Evolutionary conservation across 1,140 invertebrate genomes (phyloP).

Genomic region (Meloidogyne hapla): DNA sequence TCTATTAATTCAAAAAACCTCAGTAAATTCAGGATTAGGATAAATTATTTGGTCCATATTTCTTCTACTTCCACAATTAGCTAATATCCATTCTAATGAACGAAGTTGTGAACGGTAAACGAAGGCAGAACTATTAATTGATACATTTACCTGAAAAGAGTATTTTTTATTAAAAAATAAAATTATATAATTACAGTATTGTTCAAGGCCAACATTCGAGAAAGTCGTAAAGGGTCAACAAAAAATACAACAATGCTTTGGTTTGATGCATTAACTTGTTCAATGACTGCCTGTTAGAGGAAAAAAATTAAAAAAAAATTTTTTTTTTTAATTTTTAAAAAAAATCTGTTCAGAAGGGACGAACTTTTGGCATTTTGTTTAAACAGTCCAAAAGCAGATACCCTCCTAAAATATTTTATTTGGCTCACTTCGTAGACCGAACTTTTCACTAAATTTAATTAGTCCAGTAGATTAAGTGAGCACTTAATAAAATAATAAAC

Average conservation of each 20-base stretch:
- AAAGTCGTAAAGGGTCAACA: constrained; percentile 26
- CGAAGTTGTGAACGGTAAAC: constrained; percentile 32
- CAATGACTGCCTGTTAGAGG: constrained; percentile 17
- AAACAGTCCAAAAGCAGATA: constrained; percentile 14
- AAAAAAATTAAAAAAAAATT: not conserved
- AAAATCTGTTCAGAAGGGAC: constrained; percentile 20
- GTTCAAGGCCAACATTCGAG: constrained; percentile 6
- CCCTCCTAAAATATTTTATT: constrained; percentile 12
- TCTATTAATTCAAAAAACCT: constrained; percentile 1
- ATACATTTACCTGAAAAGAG: constrained; percentile 24
- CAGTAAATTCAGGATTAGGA: constrained; percentile 28
- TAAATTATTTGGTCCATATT: constrained; percentile 27
- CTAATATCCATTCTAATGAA: constrained; percentile 25
- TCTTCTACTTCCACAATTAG: constrained; percentile 20
- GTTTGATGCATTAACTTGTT: constrained; percentile 12
- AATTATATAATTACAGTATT: not conserved
- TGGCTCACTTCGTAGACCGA: constrained; percentile 16
- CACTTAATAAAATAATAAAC: not conserved
- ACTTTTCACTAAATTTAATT: not conserved
- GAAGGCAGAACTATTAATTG: constrained; percentile 34
- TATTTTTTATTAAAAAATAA: not conserved
- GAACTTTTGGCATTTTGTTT: constrained; percentile 10
- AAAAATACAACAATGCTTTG: constrained; percentile 28
- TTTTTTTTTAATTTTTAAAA: not conserved
- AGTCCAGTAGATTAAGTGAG: constrained; percentile 10